Conservation (phyloP, 35 echinoderm and acorn worm genomes). For the Diadema setosum region DNA sequence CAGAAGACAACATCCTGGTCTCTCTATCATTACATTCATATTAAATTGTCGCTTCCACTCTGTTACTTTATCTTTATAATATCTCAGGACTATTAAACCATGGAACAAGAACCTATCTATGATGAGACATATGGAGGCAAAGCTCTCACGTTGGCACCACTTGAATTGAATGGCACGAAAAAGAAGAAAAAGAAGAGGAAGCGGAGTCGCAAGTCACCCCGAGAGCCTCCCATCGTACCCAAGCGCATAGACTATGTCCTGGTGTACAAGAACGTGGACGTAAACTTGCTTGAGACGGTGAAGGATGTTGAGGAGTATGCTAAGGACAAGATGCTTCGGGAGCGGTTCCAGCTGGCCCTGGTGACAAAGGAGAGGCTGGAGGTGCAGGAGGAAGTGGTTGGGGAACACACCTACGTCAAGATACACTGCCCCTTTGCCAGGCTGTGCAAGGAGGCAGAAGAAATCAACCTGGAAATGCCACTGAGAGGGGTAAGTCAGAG, state of each 20-base stretch:
- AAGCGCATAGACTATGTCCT: constrained; percentile 90
- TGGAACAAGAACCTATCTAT: constrained; percentile 27
- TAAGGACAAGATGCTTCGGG: constrained; percentile 19
- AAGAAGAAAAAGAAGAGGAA: constrained; percentile 65
- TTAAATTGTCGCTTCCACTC: no score
- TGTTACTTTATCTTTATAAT: no score
- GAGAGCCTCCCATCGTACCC: constrained; percentile 12
- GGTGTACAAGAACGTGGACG: constrained; percentile 58
- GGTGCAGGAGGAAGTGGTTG: constrained; percentile 62
- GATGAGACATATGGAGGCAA: constrained; percentile 52
- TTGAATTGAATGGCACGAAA: constrained; percentile 6
- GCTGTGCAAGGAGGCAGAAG: constrained; percentile 82
- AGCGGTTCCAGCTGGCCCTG: constrained; percentile 49
- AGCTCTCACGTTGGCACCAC: background rate
- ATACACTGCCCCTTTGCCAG: constrained; percentile 81
- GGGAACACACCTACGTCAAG: constrained; percentile 63
- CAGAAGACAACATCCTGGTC: no score
- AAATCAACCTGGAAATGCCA: constrained; percentile 89
- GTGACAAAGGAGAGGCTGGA: constrained; percentile 49
- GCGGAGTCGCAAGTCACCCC: background rate
- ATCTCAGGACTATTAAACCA: no score
- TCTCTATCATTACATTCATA: no score
- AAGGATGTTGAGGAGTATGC: constrained; percentile 55
- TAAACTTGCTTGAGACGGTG: constrained; percentile 6
- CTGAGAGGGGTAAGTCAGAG: constrained; percentile 92